Percentiles rank a stretch among this genome's conserved stretches.
phyloP scores from a whole-genome alignment of 1,140 invertebrate genomes.

The Sarcophaga bullata region DNA sequence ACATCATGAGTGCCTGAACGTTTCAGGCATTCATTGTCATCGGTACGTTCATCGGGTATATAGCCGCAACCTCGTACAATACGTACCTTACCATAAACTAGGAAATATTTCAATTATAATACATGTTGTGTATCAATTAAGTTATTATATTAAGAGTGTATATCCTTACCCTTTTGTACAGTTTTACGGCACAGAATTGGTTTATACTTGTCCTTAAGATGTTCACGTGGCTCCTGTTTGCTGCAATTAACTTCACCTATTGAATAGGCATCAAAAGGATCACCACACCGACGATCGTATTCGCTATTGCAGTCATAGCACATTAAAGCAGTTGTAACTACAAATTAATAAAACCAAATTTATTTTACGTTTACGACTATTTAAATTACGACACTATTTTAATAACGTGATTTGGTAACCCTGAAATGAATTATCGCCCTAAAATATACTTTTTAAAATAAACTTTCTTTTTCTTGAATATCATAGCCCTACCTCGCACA shows the following conservation, averaged over 20 bases:
- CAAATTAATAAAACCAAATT: conserved; percentile 13
- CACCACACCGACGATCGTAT: conserved; percentile 85
- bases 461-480: too few species aligned
- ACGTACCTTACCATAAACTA: conserved; percentile 78
- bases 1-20: conserved; percentile 80
- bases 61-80: conserved; percentile 82
- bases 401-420: too few species aligned
- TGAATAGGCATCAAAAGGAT: conserved; percentile 83
- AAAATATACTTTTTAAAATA: too few species aligned
- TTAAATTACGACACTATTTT: too few species aligned
- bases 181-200: conserved; percentile 83
- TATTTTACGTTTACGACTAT: not conserved
- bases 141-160: not conserved
- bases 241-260: conserved; percentile 86
- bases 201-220: conserved; percentile 71
- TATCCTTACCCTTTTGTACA: conserved; percentile 72
- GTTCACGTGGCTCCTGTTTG: conserved; percentile 75
- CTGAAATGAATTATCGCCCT: too few species aligned
- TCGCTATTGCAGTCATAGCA: conserved; percentile 89
- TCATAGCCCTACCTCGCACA: too few species aligned
- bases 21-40: conserved; percentile 71
- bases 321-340: conserved; percentile 67
- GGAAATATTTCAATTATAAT: conserved; percentile 44
- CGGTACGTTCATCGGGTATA: conserved; percentile 71
- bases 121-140: not conserved